phyloP scores from a whole-genome alignment of 1,140 invertebrate species.

The Drosophila quadrilineata region DNA sequence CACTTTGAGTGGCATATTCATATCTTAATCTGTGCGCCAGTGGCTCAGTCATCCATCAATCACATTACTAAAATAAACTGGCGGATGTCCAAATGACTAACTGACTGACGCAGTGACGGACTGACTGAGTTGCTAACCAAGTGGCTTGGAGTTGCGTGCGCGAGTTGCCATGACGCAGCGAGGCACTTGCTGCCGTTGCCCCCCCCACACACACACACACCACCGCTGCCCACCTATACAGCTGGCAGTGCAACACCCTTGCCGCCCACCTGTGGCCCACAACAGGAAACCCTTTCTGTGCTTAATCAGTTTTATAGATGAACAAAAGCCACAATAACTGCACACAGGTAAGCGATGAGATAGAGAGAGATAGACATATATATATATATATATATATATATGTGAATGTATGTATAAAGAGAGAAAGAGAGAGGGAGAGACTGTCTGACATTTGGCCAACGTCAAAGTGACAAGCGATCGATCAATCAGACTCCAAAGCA shows the following conservation, averaged over 20 bases:
- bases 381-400: no score
- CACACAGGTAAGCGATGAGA: conserved; percentile 13
- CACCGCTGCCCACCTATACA: not conserved
- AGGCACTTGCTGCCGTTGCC: conserved; percentile 22
- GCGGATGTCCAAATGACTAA: conserved; percentile 65
- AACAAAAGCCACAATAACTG: conserved; percentile 21
- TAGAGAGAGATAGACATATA: no score
- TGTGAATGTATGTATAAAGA: no score
- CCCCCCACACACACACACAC: conserved; percentile 4
- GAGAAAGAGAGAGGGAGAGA: no score
- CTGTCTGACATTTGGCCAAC: conserved; percentile 66
- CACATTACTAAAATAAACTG: conserved; percentile 54
- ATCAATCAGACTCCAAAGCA: no score
- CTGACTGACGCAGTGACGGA: conserved; percentile 31
- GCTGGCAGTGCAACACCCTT: no score
- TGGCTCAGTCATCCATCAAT: conserved; percentile 66
- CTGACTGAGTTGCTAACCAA: conserved; percentile 11
- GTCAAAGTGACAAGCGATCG: conserved; percentile 55
- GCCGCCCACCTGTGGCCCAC: not conserved
- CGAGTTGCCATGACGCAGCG: conserved; percentile 54
- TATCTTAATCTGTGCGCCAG: conserved; percentile 53
- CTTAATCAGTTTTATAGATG: conserved; percentile 65
- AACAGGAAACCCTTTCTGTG: conserved; percentile 14
- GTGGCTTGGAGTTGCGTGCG: conserved; percentile 41
- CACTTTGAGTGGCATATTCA: conserved; percentile 41